Evolutionary conservation across 2,797 vertebrate genomes (phyloP), one percentile per base, ranked within the genome.

Genomic region (Adrianichthys oophorus): DNA sequence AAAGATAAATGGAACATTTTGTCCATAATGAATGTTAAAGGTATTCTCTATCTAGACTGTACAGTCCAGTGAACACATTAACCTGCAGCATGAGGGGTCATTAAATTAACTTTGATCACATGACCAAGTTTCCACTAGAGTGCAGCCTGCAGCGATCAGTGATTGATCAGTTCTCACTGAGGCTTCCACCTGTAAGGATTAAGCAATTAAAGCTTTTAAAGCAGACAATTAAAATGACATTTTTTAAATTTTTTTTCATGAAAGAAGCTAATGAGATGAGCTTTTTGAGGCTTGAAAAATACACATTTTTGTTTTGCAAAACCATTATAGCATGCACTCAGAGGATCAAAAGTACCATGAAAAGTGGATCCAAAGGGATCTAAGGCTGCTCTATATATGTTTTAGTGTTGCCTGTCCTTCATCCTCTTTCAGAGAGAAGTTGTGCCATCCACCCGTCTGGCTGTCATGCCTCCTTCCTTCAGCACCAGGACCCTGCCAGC

Each of bases 391-490:
- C 13, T 19, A 19, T 65, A 13, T 7, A 19, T 26, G 14, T 62
- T 60, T 80, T 41, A 67, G 58, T 29, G 58, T 32, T 70, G 41
- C 72, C 40, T 53, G 45, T 52, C 17, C 1, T 23, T 41, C 47
- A 4, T 83, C 59, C 59, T 45, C 59, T 69, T 59, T 65, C 88
- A 98, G 97, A 97, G 95, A 90, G 97, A 98, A 92, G 90, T 89
- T 0, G 88, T 98, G 67, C 91, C 97, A 0, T 88, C 93, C 49
- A 84, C 90, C 16, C 95, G 95, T 72, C 90, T 98, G 82, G 95
- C 94, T 0, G 50, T 87, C 8, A 93, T 98, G 3, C 95, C 96
- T 0, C 93, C 94, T 0, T 92, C 95, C 72, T 98, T 96, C 90
- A 93, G 94, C 76, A 93, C 88, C 21, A 91, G 95, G 3, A 88